Evolutionary conservation across 2,113 vertebrate species (phyloP).

Genomic region (Lepisosteus osseus): DNA sequence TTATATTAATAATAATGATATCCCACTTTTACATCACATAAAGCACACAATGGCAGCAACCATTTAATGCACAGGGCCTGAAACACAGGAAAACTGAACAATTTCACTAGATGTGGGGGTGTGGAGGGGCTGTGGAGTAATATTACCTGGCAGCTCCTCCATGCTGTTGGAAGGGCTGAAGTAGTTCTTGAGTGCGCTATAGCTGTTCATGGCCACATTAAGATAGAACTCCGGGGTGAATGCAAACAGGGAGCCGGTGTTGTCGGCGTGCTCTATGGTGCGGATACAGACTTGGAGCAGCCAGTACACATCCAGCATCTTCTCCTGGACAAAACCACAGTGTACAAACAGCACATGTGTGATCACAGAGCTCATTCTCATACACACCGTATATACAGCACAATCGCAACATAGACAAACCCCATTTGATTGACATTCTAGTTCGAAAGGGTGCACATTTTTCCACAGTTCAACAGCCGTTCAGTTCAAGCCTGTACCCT

Average conservation of each 20-base stretch:
- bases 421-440: neutral
- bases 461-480: too few relatives aligned
- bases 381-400: neutral
- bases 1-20: too few relatives aligned
- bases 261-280: constrained; percentile 85
- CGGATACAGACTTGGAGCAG: constrained; percentile 85
- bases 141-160: constrained; percentile 90
- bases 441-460: too few relatives aligned
- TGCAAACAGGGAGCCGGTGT: constrained; percentile 81
- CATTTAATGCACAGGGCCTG: too few relatives aligned
- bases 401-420: neutral
- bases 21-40: too few relatives aligned
- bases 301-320: constrained; percentile 97
- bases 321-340: constrained; percentile 70
- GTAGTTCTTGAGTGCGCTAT: constrained; percentile 97
- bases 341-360: neutral
- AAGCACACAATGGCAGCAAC: too few relatives aligned
- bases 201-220: constrained; percentile 95
- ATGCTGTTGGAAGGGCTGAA: constrained; percentile 91
- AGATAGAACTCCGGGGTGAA: constrained; percentile 96
- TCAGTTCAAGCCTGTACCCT: too few relatives aligned
- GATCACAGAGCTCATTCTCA: too few relatives aligned
- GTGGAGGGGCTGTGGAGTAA: neutral
- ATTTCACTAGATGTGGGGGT: neutral
- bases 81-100: too few relatives aligned